A percentile compares a stretch with the other conserved stretches of the same genome.
These are phyloP conservation scores for Molorchus minor DNA, from an alignment of 2,888 invertebrate species.

Conservation along the genomic window DNA sequence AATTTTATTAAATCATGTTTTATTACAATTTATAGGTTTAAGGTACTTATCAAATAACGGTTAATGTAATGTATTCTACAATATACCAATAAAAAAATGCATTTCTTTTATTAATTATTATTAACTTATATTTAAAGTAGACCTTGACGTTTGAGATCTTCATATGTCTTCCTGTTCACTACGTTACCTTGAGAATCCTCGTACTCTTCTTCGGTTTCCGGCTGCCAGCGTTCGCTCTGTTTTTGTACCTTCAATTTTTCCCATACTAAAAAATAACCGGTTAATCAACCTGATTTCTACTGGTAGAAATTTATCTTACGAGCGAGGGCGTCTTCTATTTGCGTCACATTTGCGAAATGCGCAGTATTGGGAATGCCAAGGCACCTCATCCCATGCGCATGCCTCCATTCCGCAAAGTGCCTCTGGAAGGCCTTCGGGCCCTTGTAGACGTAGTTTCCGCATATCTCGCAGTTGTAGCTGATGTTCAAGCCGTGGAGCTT, in stretches of 20 bases:
- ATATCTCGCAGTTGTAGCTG: slow-evolving; percentile 98
- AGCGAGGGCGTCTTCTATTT: slow-evolving; percentile 96
- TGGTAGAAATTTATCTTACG: slow-evolving; percentile 65
- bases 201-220: slow-evolving; percentile 97
- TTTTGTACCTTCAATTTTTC: slow-evolving; percentile 96
- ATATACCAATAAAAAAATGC: no score
- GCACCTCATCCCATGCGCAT: slow-evolving; percentile 93
- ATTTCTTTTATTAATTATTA: no score
- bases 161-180: slow-evolving; percentile 97
- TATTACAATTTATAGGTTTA: no score
- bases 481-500: slow-evolving; percentile 99
- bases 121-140: slow-evolving; percentile 82
- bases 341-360: slow-evolving; percentile 99
- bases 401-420: slow-evolving; percentile 95
- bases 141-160: slow-evolving; percentile 98
- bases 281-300: background rate
- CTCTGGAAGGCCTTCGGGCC: slow-evolving; percentile 99
- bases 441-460: slow-evolving; percentile 97
- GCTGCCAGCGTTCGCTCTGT: slow-evolving; percentile 94
- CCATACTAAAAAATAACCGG: slow-evolving; percentile 82
- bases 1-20: no score
- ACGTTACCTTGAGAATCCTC: slow-evolving; percentile 99
- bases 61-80: no score
- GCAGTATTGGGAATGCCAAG: slow-evolving; percentile 99
- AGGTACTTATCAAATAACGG: no score